Evolutionary conservation across 2,113 vertebrate species (phyloP).

Genomic region (Limnothrissa miodon): DNA sequence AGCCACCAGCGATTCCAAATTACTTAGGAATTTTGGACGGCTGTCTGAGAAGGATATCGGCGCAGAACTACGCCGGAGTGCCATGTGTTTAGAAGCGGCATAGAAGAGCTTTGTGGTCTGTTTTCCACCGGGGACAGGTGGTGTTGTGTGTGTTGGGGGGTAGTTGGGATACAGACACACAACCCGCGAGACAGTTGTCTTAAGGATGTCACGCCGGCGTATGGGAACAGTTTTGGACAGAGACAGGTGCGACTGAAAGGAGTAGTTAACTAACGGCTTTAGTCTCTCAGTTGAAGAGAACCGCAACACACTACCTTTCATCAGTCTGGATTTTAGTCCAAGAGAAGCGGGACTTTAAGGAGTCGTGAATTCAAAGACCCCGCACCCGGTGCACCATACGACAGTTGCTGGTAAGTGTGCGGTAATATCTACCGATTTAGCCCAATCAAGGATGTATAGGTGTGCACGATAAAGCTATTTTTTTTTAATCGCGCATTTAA

Average conservation of each 20-base stretch:
- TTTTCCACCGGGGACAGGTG: conserved; percentile 72
- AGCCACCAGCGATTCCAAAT: conserved; percentile 48
- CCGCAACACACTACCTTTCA: conserved; percentile 23
- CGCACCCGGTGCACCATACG: conserved; percentile 44
- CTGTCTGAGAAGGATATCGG: conserved; percentile 55
- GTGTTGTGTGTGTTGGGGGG: conserved; percentile 48
- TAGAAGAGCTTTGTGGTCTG: conserved; percentile 69
- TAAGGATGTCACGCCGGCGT: conserved; percentile 70
- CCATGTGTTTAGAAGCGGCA: conserved; percentile 71
- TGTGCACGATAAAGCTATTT: conserved; percentile 1
- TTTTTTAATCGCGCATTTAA: background rate
- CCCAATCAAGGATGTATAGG: conserved; percentile 24
- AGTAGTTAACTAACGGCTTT: conserved; percentile 56
- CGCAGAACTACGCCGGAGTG: conserved; percentile 59
- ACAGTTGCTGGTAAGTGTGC: conserved; percentile 63
- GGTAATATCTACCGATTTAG: conserved; percentile 47
- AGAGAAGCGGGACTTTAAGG: conserved; percentile 31
- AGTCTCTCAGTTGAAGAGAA: background rate
- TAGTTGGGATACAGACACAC: conserved; percentile 53
- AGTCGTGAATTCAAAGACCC: conserved; percentile 26
- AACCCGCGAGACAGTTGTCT: conserved; percentile 70
- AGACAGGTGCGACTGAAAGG: conserved; percentile 76
- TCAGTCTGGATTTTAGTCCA: conserved; percentile 57
- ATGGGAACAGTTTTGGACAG: conserved; percentile 59
- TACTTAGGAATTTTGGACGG: conserved; percentile 57